These are phyloP conservation scores for Thereuonema tuberculata DNA, from an alignment of 1,140 invertebrate genomes.

Conservation along the genomic window DNA sequence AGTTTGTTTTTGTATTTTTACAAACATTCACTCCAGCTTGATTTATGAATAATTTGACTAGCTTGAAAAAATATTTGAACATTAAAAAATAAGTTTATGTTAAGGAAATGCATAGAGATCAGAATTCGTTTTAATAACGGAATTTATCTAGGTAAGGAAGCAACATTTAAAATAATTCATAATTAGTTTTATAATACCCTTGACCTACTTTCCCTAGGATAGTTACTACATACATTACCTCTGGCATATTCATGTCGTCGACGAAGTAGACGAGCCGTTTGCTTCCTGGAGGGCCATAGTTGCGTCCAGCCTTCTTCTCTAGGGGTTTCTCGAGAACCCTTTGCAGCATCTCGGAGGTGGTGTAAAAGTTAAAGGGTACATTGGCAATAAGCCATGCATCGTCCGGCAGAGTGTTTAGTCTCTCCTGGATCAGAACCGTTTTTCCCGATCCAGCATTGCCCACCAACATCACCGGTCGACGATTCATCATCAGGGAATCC, in stretches of 20 bases:
- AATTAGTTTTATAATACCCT: no score
- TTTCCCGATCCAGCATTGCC: constrained; percentile 83
- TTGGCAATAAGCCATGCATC: constrained; percentile 68
- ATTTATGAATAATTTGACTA: no score
- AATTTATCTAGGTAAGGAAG: no score
- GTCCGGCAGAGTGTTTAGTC: constrained; percentile 62
- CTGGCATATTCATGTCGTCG: constrained; percentile 97
- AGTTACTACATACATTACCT: no score
- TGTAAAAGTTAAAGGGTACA: constrained; percentile 94
- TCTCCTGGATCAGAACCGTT: constrained; percentile 74
- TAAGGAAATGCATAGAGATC: no score
- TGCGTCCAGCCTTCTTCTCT: constrained; percentile 91
- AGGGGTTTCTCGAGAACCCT: constrained; percentile 85
- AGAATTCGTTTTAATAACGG: no score
- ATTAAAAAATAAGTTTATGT: no score
- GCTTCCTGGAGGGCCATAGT: constrained; percentile 87
- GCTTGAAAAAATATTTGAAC: no score
- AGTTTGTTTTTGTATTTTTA: no score
- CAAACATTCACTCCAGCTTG: no score
- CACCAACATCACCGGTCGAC: constrained; percentile 85
- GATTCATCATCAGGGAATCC: constrained; percentile 72
- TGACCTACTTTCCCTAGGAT: no score
- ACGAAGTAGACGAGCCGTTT: constrained; percentile 93
- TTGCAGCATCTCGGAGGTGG: constrained; percentile 90
- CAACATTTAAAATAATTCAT: no score